Conservation (phyloP, 1,140 invertebrate species). For the Eurosta solidaginis region DNA sequence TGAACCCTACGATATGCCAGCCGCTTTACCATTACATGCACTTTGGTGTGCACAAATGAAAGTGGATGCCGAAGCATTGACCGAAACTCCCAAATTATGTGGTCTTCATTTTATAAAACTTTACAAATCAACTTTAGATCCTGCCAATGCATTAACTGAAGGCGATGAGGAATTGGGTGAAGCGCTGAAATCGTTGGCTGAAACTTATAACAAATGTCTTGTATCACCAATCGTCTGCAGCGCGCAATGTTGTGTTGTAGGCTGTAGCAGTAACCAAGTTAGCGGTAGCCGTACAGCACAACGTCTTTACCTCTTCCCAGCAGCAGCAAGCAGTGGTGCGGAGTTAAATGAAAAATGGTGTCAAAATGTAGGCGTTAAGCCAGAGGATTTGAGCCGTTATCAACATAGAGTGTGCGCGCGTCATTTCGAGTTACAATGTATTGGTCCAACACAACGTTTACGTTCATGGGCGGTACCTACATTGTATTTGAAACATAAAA, state of each 20-base stretch:
- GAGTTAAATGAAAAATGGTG: constrained; percentile 33
- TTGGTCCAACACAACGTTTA: constrained; percentile 32
- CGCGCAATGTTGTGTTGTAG: constrained; percentile 29
- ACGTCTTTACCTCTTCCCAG: constrained; percentile 31
- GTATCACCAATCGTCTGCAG: constrained; percentile 20
- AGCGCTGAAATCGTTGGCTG: not conserved
- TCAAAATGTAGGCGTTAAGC: constrained; percentile 29
- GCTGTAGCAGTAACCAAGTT: constrained; percentile 22
- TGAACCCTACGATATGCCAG: constrained; percentile 31
- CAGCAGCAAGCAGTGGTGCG: not conserved
- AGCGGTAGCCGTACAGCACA: not conserved
- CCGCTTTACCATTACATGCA: constrained; percentile 1
- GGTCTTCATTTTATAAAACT: constrained; percentile 32
- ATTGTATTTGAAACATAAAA: not conserved
- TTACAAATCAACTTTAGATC: not conserved
- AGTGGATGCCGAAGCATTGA: not conserved
- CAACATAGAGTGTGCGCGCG: constrained; percentile 30
- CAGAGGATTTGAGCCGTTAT: constrained; percentile 23
- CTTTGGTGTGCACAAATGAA: constrained; percentile 30
- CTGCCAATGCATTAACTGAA: not conserved
- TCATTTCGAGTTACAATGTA: constrained; percentile 33
- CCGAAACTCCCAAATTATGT: constrained; percentile 24
- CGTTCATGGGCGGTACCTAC: constrained; percentile 34
- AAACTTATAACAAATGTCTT: constrained; percentile 22
- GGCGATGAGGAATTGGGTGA: not conserved